Evolutionary conservation across 1,140 invertebrate genomes (phyloP), one percentile per base, ranked within the genome.

Genomic region (Drosophila oshimai): DNA sequence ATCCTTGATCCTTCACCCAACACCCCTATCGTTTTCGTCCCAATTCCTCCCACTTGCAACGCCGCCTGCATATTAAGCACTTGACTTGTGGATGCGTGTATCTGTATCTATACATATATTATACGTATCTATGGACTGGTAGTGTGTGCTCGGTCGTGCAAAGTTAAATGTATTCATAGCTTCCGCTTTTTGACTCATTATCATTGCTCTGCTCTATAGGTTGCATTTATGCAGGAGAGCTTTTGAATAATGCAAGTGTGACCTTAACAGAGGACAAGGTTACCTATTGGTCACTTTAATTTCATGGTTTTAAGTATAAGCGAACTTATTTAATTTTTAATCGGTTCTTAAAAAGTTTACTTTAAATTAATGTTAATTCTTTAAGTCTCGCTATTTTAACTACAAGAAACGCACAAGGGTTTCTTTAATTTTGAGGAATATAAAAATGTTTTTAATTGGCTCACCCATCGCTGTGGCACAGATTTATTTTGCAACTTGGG

Each of bases 161-260:
- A 29, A n/a, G 13, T 28, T 15, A 33, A 86, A 86, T 86, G 34
- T 84, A 86, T 84, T 84, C 70, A 84, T 84, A 62, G 74, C 81
- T 83, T 74, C 64, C 79, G 74, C 79, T 74, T 49, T 84, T 74
- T 70, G 79, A 84, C 58, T 81, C 65, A 80, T 78, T 74, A 78
- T 74, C 64, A 67, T 79, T 61, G 74, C 62, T 36, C 54, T 75
- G 36, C 42, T 29, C 41, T 50, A n/a, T n/a, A n/a, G 44, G 58
- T 28, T 44, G 41, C 37, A 17, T 24, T 46, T 20, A 13, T 5
- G 29, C 39, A 15, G 3, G 12, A 36, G 10, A n/a, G n/a, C n/a
- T n/a, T n/a, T n/a, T n/a, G n/a, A n/a, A n/a, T n/a, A n/a, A n/a
- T n/a, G n/a, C n/a, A n/a, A n/a, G n/a, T n/a, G n/a, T n/a, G n/a